A percentile compares a stretch with the other conserved stretches of the same genome.
Conservation (phyloP, 2,113 vertebrate species). For the Oncorhynchus kisutch region DNA sequence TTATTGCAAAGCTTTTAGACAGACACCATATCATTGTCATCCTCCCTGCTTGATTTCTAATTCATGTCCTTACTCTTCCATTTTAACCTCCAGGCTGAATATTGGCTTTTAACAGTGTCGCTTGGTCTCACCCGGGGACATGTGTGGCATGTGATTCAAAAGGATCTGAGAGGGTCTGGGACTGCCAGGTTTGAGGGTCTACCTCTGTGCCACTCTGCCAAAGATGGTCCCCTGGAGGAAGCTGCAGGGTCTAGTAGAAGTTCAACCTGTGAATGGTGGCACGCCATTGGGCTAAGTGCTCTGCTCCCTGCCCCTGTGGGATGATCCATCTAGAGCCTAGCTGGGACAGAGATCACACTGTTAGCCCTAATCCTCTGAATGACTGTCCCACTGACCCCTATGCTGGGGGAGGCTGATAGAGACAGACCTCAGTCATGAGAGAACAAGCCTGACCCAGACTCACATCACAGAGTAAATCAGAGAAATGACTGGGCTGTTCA, state of each 20-base stretch:
- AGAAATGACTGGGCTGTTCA: neutral
- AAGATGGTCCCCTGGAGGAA: conserved; percentile 42
- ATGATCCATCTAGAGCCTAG: conserved; percentile 16
- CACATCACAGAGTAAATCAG: conserved; percentile 1
- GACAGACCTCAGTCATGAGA: neutral
- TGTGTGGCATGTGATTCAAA: conserved; percentile 4
- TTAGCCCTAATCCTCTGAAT: neutral
- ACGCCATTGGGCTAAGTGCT: conserved; percentile 48
- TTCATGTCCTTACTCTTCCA: conserved; percentile 6
- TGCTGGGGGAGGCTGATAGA: neutral
- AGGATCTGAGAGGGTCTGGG: conserved; percentile 21
- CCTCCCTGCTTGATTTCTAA: too few relatives aligned
- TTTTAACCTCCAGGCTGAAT: conserved; percentile 32
- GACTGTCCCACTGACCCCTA: conserved; percentile 12
- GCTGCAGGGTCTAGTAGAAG: conserved; percentile 28
- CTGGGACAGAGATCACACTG: conserved; percentile 8
- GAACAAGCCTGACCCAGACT: neutral
- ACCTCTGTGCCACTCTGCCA: conserved; percentile 4
- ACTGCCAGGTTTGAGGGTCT: conserved; percentile 36
- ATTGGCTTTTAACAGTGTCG: conserved; percentile 34
- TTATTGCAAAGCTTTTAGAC: neutral
- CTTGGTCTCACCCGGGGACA: conserved; percentile 32
- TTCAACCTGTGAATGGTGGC: conserved; percentile 37
- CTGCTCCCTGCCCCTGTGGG: conserved; percentile 39
- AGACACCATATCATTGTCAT: neutral